Conservation (phyloP, 2,888 invertebrate genomes). For the Drosophila melanocephala region DNA sequence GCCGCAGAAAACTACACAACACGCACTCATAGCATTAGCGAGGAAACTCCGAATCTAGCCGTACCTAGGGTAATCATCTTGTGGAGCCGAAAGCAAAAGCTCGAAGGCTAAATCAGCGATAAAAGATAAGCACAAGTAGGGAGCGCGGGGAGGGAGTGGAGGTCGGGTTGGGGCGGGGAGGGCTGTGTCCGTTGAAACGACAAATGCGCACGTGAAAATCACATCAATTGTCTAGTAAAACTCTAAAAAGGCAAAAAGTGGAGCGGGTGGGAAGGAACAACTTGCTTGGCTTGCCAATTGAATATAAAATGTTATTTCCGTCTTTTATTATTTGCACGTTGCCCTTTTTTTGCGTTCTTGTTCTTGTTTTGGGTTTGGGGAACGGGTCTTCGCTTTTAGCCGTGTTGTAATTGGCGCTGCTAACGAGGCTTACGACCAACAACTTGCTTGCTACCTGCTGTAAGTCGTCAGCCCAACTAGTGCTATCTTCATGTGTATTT, state of each 20-base stretch:
- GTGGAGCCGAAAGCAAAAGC: slow-evolving; percentile 36
- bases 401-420: slow-evolving; percentile 50
- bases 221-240: slow-evolving; percentile 75
- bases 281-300: slow-evolving; percentile 63
- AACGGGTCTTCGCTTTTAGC: slow-evolving; percentile 16
- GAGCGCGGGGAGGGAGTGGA: not conserved
- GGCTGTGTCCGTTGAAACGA: slow-evolving; percentile 44
- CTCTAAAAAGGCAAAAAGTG: slow-evolving; percentile 47
- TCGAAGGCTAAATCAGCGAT: slow-evolving; percentile 74
- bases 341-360: slow-evolving; percentile 17
- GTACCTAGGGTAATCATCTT: slow-evolving; percentile 54
- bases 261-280: slow-evolving; percentile 11
- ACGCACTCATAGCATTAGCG: slow-evolving; percentile 74
- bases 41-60: not conserved
- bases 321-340: slow-evolving; percentile 80
- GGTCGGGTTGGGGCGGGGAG: not conserved
- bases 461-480: slow-evolving; percentile 1
- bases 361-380: not conserved
- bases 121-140: slow-evolving; percentile 69
- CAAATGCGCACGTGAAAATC: slow-evolving; percentile 79
- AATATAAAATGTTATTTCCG: slow-evolving; percentile 80
- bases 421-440: slow-evolving; percentile 56
- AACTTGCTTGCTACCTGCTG: slow-evolving; percentile 2
- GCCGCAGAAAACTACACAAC: slow-evolving; percentile 65
- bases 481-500: slow-evolving; percentile 48